Evolutionary conservation across 2,113 vertebrate species (phyloP), one percentile per base, ranked within the genome.

Genomic region (Proteles cristata): DNA sequence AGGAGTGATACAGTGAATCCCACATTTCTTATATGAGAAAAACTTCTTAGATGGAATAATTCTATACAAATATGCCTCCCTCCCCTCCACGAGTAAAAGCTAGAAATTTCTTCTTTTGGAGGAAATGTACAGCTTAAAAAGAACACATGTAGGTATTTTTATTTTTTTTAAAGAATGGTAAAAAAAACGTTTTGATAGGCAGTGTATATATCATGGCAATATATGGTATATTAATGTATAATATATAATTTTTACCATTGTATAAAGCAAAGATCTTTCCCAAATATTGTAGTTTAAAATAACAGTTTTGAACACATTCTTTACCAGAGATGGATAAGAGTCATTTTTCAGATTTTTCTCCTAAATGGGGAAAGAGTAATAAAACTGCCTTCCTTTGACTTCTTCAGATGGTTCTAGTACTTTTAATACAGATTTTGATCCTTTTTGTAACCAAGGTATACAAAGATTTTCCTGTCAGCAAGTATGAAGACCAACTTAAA

Each of bases 1-100:
- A 14, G 76, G 91, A 33, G 92, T 15, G 16, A 81, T 11, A 0
- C 33, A 84, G 55, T 97, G 94, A 98, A 97, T 66, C 28, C 90
- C 88, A 58, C 48, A 55, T 73, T 53, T 55, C 61, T 89, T 12
- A 26, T 43, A 45, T 26, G 31, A 85, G 45, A 76, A 88, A 53
- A 31, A 2, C 25, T 65, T 93, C 77, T 88, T 48, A 91, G 53
- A 58, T 43, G 45, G n/a, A 92, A 31, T 84, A 10, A n/a, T 93
- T 65, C 21, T 85, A 89, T 92, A 74, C 19, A 69, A 17, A 79
- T 88, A 48, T 45, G 61, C 33, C 33, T 55, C 14, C 35, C 19
- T 43, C 5, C 4, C 10, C 61, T 73, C 33, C 3, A 39, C 25
- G 9, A 73, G 39, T 88, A 85, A 90, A 93, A 88, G 23, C 63